These are phyloP conservation scores for Plebejus melissa DNA, from an alignment of 2,888 invertebrate genomes.

Conservation along the genomic window DNA sequence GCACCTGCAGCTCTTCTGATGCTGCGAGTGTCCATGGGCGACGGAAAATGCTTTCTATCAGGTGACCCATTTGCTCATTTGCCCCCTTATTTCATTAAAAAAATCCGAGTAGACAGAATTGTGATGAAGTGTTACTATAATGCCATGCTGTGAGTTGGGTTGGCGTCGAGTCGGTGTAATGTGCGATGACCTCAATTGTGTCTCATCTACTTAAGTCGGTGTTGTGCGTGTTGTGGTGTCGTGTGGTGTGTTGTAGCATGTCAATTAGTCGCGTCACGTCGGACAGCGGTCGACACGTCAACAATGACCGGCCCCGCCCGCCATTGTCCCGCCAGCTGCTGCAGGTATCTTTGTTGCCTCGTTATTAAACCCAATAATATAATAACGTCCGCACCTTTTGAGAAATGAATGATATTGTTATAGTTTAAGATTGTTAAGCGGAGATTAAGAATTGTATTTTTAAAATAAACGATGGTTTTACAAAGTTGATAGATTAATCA, in stretches of 20 bases:
- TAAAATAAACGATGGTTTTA: neutral
- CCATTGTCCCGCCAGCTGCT: conserved; percentile 20
- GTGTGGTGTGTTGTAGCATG: neutral
- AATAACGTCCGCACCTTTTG: conserved; percentile 5
- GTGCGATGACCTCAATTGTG: neutral
- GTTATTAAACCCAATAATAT: neutral
- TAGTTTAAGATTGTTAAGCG: neutral
- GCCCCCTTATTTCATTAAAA: too few species aligned
- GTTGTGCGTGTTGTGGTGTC: conserved; percentile 8
- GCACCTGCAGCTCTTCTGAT: too few species aligned
- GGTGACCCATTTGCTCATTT: too few species aligned
- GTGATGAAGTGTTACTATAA: too few species aligned
- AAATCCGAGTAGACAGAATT: too few species aligned
- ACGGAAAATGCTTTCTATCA: too few species aligned
- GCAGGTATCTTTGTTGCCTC: neutral
- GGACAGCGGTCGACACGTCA: conserved; percentile 1
- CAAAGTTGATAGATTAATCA: neutral
- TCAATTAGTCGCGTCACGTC: conserved; percentile 13
- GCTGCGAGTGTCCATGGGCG: too few species aligned
- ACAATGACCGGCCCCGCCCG: conserved; percentile 2
- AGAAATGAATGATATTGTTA: neutral
- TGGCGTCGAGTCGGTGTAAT: neutral
- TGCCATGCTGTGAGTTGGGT: too few species aligned
- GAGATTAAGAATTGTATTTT: neutral
- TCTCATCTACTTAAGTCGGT: neutral